Evolutionary conservation across 2,888 invertebrate species (phyloP).

Genomic region (Mayetiola destructor): DNA sequence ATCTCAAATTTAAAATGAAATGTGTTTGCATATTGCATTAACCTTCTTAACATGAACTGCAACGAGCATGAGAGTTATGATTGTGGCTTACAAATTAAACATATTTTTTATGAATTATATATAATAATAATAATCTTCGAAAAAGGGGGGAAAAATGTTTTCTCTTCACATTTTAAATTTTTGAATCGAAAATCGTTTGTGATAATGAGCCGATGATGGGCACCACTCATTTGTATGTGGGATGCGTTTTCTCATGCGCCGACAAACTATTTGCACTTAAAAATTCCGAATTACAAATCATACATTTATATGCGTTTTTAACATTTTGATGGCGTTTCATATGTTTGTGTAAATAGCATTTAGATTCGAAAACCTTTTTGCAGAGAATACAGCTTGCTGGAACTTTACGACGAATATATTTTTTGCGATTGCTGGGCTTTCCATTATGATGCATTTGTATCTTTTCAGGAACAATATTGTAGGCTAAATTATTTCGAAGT

Average conservation of each 20-base stretch:
- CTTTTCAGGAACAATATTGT: conserved; percentile 12
- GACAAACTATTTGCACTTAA: conserved; percentile 3
- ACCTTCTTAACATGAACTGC: no score
- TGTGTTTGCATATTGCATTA: no score
- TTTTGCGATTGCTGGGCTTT: conserved; percentile 5
- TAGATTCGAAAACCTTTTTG: conserved; percentile 2
- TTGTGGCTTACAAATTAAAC: no score
- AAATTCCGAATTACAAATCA: conserved; percentile 7
- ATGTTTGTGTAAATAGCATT: conserved; percentile 8
- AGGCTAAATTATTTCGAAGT: conserved; percentile 8
- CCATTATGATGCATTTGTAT: conserved; percentile 10
- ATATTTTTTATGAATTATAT: no score
- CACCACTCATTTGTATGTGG: not conserved
- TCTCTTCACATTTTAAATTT: no score
- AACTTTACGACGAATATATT: conserved; percentile 4
- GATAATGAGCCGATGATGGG: no score
- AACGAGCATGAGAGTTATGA: no score
- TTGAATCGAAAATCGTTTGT: no score
- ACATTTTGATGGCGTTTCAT: conserved; percentile 12
- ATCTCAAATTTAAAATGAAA: no score
- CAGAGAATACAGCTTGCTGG: not conserved
- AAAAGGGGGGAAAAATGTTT: no score
- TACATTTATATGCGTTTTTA: conserved; percentile 5
- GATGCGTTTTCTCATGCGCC: conserved; percentile 3
- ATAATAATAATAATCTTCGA: no score